These are phyloP conservation scores for Drosophila bunnanda DNA, from an alignment of 2,888 invertebrate species.

Conservation along the genomic window DNA sequence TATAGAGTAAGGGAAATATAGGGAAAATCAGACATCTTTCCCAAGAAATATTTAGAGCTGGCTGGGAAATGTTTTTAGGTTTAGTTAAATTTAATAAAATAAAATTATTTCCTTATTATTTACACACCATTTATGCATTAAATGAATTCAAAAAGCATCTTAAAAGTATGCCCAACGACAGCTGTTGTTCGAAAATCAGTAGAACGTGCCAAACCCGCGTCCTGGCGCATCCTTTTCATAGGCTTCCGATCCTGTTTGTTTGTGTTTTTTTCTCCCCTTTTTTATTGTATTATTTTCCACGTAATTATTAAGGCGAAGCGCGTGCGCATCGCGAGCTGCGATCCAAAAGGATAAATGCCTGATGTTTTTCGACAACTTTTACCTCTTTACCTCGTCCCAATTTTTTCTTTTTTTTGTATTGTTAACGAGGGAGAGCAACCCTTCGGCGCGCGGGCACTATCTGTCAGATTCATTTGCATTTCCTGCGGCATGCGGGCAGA, in stretches of 20 bases:
- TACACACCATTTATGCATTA: background rate
- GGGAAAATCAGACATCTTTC: too few species aligned
- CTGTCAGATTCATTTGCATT: constrained; percentile 82
- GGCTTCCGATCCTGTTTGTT: background rate
- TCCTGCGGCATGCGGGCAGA: constrained; percentile 54
- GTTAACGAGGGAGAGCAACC: constrained; percentile 44
- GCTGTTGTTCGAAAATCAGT: background rate
- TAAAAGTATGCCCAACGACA: background rate
- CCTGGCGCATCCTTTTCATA: constrained; percentile 14
- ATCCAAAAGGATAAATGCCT: constrained; percentile 59
- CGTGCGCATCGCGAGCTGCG: constrained; percentile 61
- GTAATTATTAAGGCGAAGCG: constrained; percentile 50
- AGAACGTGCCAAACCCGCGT: constrained; percentile 51
- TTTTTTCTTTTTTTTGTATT: background rate
- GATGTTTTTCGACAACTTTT: constrained; percentile 77
- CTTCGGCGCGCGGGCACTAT: constrained; percentile 37
- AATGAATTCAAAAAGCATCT: too few species aligned
- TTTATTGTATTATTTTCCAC: constrained; percentile 12
- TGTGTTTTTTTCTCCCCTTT: background rate
- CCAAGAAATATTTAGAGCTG: too few species aligned
- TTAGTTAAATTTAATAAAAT: too few species aligned
- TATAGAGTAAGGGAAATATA: background rate
- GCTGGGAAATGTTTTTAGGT: too few species aligned
- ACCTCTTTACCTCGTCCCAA: constrained; percentile 54
- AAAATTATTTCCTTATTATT: background rate